A percentile compares a stretch with the other conserved stretches of the same genome.
Evolutionary conservation across 2,888 invertebrate genomes (phyloP).

Genomic region (Andrena chrysosceles): DNA sequence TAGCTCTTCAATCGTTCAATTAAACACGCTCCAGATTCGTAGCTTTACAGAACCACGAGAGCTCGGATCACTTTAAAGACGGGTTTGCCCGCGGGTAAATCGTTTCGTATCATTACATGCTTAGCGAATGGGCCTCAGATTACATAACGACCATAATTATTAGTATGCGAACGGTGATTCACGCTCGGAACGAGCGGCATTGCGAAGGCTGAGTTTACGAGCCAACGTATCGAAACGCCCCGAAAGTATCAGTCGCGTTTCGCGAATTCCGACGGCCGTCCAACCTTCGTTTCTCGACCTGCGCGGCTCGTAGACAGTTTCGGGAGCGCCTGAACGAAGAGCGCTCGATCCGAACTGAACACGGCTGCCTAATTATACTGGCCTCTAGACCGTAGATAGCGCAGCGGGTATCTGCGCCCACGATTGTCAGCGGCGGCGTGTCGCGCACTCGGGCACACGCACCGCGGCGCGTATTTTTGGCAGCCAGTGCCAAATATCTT

Average conservation of each 20-base stretch:
- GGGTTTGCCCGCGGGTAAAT: neutral
- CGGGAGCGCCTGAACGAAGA: slow-evolving; percentile 2
- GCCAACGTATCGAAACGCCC: neutral
- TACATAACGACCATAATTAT: neutral
- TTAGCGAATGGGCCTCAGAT: neutral
- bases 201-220: neutral
- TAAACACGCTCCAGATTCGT: neutral
- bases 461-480: slow-evolving; percentile 42
- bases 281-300: neutral
- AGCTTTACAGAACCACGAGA: neutral
- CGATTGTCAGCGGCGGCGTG: slow-evolving; percentile 19
- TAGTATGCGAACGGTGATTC: neutral
- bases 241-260: neutral
- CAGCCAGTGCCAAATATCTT: slow-evolving; percentile 53
- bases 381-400: slow-evolving; percentile 45
- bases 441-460: neutral
- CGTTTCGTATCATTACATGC: neutral
- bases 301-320: neutral
- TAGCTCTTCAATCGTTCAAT: too few relatives aligned
- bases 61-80: neutral
- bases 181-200: neutral
- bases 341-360: slow-evolving; percentile 11
- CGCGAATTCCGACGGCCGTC: neutral
- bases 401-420: slow-evolving; percentile 31
- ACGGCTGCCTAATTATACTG: slow-evolving; percentile 43